Evolutionary conservation across 1,140 invertebrate species (phyloP).

Genomic region (Lutraria rhynchaena): DNA sequence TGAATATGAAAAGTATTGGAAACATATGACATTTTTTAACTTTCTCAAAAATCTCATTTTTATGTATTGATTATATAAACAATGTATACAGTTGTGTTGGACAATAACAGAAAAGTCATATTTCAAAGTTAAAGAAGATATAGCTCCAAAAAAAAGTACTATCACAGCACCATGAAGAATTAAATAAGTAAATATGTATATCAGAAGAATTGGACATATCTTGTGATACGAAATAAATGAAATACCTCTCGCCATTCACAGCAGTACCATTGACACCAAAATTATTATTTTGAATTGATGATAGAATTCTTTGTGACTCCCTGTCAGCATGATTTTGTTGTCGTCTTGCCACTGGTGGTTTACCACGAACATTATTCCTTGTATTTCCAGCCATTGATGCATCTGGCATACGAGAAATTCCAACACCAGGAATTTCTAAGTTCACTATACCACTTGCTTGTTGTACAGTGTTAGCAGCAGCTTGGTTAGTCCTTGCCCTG

Average conservation of each 20-base stretch:
- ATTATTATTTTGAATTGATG: constrained; percentile 38
- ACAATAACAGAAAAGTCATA: too few species aligned
- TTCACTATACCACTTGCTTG: constrained; percentile 1
- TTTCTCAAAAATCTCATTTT: too few species aligned
- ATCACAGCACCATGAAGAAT: too few species aligned
- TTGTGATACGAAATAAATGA: too few species aligned
- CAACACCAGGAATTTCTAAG: constrained; percentile 51
- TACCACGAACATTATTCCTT: background rate
- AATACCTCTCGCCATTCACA: constrained; percentile 31
- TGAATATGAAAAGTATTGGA: too few species aligned
- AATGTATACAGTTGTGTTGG: too few species aligned
- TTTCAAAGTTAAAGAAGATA: too few species aligned
- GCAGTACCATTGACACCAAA: constrained; percentile 41
- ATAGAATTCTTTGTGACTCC: constrained; percentile 35
- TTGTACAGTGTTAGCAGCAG: background rate
- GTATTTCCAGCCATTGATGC: background rate
- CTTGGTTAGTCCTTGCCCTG: constrained; percentile 31
- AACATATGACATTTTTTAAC: too few species aligned
- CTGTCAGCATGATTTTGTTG: constrained; percentile 27
- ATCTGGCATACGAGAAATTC: constrained; percentile 26
- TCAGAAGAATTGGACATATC: too few species aligned
- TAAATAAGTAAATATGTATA: too few species aligned
- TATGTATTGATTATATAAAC: too few species aligned
- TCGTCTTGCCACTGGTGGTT: constrained; percentile 25
- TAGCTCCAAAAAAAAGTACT: too few species aligned